Conservation (phyloP, 2,797 vertebrate genomes). For the Pogonophryne albipinna region DNA sequence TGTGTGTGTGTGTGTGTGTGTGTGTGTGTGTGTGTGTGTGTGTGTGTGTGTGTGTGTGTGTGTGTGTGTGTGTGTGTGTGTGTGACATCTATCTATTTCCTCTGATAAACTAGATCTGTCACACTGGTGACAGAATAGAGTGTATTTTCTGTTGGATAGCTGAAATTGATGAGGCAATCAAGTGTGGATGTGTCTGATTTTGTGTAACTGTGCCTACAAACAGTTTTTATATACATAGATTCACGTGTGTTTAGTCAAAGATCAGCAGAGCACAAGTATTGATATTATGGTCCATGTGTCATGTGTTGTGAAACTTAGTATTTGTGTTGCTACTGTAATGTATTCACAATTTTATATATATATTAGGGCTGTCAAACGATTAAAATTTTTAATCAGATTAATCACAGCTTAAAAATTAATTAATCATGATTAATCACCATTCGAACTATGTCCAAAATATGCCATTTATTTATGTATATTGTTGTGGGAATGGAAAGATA, state of each 20-base stretch:
- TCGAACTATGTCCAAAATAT: too few species aligned
- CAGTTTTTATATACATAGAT: conserved; percentile 21
- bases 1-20: conserved; percentile 22
- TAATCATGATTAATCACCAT: too few species aligned
- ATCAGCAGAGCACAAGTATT: conserved; percentile 2
- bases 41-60: conserved; percentile 29
- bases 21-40: conserved; percentile 38
- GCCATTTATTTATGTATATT: too few species aligned
- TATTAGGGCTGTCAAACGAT: too few species aligned
- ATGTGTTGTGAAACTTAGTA: not conserved
- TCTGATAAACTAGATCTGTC: conserved; percentile 74
- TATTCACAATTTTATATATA: not conserved
- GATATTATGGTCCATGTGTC: not conserved
- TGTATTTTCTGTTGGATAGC: conserved; percentile 65
- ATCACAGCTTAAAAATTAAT: too few species aligned
- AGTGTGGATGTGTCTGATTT: conserved; percentile 31
- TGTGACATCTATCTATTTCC: conserved; percentile 69
- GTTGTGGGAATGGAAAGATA: too few species aligned
- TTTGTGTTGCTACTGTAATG: not conserved
- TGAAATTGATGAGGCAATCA: conserved; percentile 73
- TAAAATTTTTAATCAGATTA: too few species aligned
- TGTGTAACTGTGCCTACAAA: conserved; percentile 8
- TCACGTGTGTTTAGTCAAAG: conserved; percentile 5
- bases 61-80: conserved; percentile 21
- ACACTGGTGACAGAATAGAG: conserved; percentile 52